Evolutionary conservation across 2,113 vertebrate species (phyloP), one percentile per base, ranked within the genome.

Genomic region (Parotia lawesii): DNA sequence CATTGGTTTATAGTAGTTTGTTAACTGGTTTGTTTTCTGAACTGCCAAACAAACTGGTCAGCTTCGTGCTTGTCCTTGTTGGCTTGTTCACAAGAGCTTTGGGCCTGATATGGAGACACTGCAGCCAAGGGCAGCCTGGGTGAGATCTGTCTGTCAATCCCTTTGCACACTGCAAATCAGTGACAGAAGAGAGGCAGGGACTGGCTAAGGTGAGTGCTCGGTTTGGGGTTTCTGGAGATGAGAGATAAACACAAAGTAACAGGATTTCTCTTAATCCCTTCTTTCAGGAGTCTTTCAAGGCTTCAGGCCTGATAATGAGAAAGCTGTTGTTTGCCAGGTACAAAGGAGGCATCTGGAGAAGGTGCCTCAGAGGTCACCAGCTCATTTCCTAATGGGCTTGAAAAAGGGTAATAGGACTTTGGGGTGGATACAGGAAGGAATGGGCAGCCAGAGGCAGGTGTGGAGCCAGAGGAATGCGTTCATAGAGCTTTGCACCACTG

Each of bases 321-420:
- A 81, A 33, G 47, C 72, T 62, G 54, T 10, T 64, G 22, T 69
- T 56, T 69, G 67, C 42, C 50, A 40, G 25, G 47, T 73, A 38
- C 38, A 29, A 61, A 70, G 37, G 35, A 83, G 48, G 33, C 38
- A 77, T 18, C 38, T 88, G 75, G 71, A 33, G 51, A 87, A 83
- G 35, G 75, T 65, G 58, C 21, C n/a, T 94, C 71, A 65, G 65
- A 71, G 75, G 71, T 87, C 50, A 87, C 25, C 47, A 76, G 66
- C 54, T 91, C 45, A 21, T 85, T 85, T 67, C 37, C 5, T 87
- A 60, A 53, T 10, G 42, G 67, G 54, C n/a, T 87, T 69, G 45
- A 29, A 53, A 69, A 72, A 79, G 24, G 14, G 20, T 48, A 37
- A 35, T 12, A 23, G 37, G 53, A 24, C 24, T 89, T 78, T 12